Conservation (phyloP, 2,888 invertebrate genomes). For the Chromoteleia sp. region DNA sequence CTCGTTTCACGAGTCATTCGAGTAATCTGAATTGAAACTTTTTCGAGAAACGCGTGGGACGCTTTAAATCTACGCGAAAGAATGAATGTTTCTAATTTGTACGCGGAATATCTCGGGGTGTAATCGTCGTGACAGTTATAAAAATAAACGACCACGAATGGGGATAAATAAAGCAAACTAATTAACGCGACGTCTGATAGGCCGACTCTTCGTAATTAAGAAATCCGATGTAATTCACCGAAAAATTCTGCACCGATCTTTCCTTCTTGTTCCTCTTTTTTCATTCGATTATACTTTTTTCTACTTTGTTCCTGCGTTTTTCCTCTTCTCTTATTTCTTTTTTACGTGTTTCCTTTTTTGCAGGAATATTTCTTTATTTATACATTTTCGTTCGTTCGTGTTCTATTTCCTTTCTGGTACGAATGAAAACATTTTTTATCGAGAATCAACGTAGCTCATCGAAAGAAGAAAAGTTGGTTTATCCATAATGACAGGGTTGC, state of each 20-base stretch:
- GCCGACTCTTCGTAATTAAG: slow-evolving; percentile 9
- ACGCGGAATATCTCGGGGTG: background rate
- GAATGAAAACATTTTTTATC: background rate
- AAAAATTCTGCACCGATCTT: background rate
- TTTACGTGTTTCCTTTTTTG: too few relatives aligned
- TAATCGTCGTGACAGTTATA: slow-evolving; percentile 16
- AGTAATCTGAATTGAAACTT: background rate
- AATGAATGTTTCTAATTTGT: slow-evolving; percentile 11
- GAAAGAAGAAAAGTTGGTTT: slow-evolving; percentile 10
- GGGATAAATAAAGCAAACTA: slow-evolving; percentile 7
- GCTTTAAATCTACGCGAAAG: slow-evolving; percentile 1
- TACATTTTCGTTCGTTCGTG: background rate
- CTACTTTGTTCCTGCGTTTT: too few relatives aligned
- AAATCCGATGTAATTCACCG: slow-evolving; percentile 17
- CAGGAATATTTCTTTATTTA: too few relatives aligned
- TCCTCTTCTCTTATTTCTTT: too few relatives aligned
- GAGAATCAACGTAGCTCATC: slow-evolving; percentile 13
- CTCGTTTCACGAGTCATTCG: background rate
- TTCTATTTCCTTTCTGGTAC: background rate
- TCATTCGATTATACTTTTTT: too few relatives aligned
- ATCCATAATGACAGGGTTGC: slow-evolving; percentile 7
- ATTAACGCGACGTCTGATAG: slow-evolving; percentile 20
- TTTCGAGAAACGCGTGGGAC: background rate
- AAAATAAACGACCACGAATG: slow-evolving; percentile 6
- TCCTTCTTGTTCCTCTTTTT: too few relatives aligned